Base-by-base conservation (phyloP, 2,888 invertebrate species). In the Eucriotettix oculatus region DNA sequence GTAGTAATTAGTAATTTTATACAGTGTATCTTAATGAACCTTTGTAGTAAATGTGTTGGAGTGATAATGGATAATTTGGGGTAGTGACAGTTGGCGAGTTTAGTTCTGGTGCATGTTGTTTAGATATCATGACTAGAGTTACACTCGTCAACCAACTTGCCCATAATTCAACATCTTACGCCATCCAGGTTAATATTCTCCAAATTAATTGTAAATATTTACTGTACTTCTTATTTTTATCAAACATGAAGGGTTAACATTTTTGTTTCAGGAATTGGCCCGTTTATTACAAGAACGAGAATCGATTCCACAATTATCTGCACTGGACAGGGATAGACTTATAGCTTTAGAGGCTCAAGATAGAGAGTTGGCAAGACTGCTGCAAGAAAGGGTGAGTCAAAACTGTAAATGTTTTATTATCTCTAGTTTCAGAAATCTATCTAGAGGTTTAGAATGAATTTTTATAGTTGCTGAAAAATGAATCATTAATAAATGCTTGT, bases 271-370 rank as follows among this genome's bases (percentile, higher is more conserved):
- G 85, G 81, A 87, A 72, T 71, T 90, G 54, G 90, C 90, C 0
- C 76, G 82, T 63, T 78, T 84, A 63, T 72, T 90, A 42, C 90
- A 90, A 74, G 83, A 86, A 67, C 83, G 88, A 71, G 88, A 89
- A 72, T 78, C 82, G 63, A 79, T 80, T 68, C 71, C 73, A 68
- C 78, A 79, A 57, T 75, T 80, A 60, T 76, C 80, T 16, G 72
- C 78, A 63, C 72, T 80, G 62, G 78, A 80, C 68, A 70, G 74
- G 41, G 86, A 86, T 72, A 78, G 84, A 64, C 76, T 84, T 68
- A 70, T 87, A 64, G 87, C 87, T 1, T 85, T 87, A 66, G 87
- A 89, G 73, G 86, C 86, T 1, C 87, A 88, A 71, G 88, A 89
- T 69, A 83, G 86, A 63, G 88, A 88, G 71, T 71, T 88, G 57